Percentiles rank a stretch among this genome's conserved stretches.
Evolutionary conservation across 2,888 invertebrate species (phyloP).

Genomic region (Aplocera efformata): DNA sequence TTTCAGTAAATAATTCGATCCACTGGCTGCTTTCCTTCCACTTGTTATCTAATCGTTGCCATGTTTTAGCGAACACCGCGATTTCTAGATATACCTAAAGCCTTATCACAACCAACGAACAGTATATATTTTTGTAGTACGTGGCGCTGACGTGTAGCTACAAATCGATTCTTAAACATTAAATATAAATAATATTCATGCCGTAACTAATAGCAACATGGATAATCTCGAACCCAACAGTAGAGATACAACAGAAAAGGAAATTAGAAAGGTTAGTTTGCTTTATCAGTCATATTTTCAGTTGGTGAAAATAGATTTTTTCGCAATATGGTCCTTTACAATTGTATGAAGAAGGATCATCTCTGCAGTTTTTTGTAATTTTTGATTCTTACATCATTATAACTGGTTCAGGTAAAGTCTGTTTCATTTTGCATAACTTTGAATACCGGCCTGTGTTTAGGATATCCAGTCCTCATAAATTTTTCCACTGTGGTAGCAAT

Average conservation of each 20-base stretch:
- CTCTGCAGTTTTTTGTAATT: too few relatives aligned
- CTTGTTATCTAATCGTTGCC: constrained; percentile 39
- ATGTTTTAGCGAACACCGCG: constrained; percentile 36
- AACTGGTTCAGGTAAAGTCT: too few relatives aligned
- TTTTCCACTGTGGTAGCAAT: too few relatives aligned
- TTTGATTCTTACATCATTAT: too few relatives aligned
- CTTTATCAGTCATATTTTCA: background rate
- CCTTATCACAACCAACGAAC: constrained; percentile 54
- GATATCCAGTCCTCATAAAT: too few relatives aligned
- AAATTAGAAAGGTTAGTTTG: constrained; percentile 46
- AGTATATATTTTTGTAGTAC: constrained; percentile 54
- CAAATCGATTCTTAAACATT: constrained; percentile 9
- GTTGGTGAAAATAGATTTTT: too few relatives aligned
- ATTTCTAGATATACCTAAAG: constrained; percentile 38
- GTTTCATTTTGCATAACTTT: too few relatives aligned
- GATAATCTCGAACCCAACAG: constrained; percentile 45
- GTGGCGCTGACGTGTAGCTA: constrained; percentile 60
- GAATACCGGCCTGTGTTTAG: too few relatives aligned
- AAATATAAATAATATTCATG: constrained; percentile 18
- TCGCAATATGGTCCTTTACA: too few relatives aligned
- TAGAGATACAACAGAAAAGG: constrained; percentile 35
- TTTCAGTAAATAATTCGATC: constrained; percentile 34
- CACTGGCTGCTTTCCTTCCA: constrained; percentile 16
- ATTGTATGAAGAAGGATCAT: too few relatives aligned
- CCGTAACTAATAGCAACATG: constrained; percentile 29